phyloP scores from a whole-genome alignment of 2,797 vertebrate genomes.

The Tiaroga cobitis region DNA sequence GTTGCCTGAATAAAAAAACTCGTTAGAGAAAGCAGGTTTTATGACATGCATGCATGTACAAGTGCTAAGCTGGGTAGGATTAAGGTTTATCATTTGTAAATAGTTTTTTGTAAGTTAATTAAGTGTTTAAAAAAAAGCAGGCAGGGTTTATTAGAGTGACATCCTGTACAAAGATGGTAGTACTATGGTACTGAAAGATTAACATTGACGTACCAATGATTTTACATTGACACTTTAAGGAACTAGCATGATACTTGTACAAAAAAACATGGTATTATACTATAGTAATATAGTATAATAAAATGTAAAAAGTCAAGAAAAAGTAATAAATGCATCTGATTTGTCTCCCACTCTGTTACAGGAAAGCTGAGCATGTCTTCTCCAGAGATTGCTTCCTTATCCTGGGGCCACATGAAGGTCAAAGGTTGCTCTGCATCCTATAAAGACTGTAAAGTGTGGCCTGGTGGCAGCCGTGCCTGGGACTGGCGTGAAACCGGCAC shows the following conservation, averaged over 20 bases:
- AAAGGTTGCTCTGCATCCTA: constrained; percentile 84
- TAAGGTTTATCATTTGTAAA: background rate
- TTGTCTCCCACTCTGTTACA: background rate
- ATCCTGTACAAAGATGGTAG: background rate
- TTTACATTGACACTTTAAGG: background rate
- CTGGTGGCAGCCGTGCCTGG: constrained; percentile 92
- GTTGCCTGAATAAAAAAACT: too few species aligned
- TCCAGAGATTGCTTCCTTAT: constrained; percentile 89
- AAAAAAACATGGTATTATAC: background rate
- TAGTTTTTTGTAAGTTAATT: background rate
- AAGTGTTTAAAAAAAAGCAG: background rate
- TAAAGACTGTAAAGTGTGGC: constrained; percentile 98
- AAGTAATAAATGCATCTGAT: background rate
- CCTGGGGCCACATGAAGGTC: constrained; percentile 94
- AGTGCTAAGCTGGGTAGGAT: background rate
- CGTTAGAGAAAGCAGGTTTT: background rate
- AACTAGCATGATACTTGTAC: background rate
- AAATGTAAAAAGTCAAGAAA: background rate
- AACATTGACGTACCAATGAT: background rate
- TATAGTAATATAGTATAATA: background rate
- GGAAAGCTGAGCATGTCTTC: constrained; percentile 80
- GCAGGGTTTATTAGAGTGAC: background rate
- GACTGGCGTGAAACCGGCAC: constrained; percentile 97
- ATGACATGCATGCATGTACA: background rate
- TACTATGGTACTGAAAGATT: background rate